Evolutionary conservation across 2,113 vertebrate genomes (phyloP).

Genomic region (Seriola quinqueradiata): DNA sequence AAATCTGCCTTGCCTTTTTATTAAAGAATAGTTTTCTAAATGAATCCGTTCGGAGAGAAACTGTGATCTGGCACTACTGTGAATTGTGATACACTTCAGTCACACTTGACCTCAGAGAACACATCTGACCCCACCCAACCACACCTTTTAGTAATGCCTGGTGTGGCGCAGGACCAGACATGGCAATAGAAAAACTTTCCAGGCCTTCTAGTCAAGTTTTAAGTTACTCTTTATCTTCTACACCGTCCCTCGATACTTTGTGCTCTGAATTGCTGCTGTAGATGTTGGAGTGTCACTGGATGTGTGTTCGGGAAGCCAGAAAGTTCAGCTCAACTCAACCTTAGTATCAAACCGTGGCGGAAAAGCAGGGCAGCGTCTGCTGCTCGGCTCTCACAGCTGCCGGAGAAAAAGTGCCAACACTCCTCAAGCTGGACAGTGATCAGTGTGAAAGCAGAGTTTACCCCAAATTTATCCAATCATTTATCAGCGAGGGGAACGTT

Average conservation of each 20-base stretch:
- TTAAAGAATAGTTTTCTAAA: not conserved
- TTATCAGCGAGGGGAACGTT: not conserved
- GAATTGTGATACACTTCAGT: not conserved
- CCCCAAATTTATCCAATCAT: not conserved
- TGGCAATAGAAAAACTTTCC: not conserved
- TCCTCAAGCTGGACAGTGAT: not conserved
- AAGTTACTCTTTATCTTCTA: not conserved
- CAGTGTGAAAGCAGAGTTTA: not conserved
- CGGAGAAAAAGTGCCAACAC: not conserved
- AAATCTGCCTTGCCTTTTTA: too few relatives aligned
- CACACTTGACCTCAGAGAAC: not conserved
- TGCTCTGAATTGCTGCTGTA: not conserved
- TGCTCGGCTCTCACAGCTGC: not conserved
- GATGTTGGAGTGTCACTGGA: not conserved
- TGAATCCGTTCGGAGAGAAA: not conserved
- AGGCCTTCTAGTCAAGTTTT: not conserved
- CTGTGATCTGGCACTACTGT: not conserved
- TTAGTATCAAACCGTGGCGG: not conserved
- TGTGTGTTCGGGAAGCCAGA: not conserved
- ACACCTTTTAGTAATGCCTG: not conserved
- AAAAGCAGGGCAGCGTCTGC: conserved; percentile 3
- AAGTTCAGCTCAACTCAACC: not conserved
- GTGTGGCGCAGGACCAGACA: not conserved
- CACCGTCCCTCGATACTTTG: not conserved
- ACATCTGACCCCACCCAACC: not conserved